Evolutionary conservation across 2,797 vertebrate species (phyloP).

Genomic region (Peromyscus melanophrys): DNA sequence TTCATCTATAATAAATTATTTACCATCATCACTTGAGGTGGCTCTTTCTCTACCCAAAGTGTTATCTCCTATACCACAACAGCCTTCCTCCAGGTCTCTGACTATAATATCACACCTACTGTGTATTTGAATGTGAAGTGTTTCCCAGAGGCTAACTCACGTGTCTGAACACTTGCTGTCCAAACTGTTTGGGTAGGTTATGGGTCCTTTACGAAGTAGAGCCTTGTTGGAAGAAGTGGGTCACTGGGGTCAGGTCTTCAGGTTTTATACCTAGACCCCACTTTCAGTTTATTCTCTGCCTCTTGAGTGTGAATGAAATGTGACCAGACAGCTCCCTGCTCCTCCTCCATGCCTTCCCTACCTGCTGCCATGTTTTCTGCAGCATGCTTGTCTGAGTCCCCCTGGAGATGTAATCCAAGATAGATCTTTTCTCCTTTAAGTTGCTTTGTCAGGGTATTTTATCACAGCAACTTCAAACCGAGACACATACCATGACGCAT

Average conservation of each 20-base stretch:
- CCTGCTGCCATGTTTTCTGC: neutral
- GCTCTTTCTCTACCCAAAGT: neutral
- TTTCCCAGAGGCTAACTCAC: neutral
- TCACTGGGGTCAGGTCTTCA: neutral
- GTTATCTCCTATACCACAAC: rapidly evolving
- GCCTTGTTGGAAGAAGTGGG: neutral
- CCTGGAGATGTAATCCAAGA: neutral
- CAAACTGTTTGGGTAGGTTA: neutral
- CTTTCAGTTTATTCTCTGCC: neutral
- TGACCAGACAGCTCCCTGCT: neutral
- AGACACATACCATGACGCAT: neutral
- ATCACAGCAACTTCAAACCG: neutral
- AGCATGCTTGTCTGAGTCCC: neutral
- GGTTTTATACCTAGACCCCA: neutral
- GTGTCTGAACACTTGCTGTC: neutral
- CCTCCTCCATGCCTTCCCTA: neutral
- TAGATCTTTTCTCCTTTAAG: neutral
- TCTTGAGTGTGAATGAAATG: neutral
- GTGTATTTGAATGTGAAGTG: neutral
- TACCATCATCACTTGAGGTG: neutral
- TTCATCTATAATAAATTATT: neutral
- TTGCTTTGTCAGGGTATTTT: neutral
- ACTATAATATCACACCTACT: neutral
- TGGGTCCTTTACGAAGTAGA: neutral
- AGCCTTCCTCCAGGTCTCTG: neutral